These are phyloP conservation scores for Corythaeola cristata DNA, from an alignment of 2,113 vertebrate species.

Conservation along the genomic window DNA sequence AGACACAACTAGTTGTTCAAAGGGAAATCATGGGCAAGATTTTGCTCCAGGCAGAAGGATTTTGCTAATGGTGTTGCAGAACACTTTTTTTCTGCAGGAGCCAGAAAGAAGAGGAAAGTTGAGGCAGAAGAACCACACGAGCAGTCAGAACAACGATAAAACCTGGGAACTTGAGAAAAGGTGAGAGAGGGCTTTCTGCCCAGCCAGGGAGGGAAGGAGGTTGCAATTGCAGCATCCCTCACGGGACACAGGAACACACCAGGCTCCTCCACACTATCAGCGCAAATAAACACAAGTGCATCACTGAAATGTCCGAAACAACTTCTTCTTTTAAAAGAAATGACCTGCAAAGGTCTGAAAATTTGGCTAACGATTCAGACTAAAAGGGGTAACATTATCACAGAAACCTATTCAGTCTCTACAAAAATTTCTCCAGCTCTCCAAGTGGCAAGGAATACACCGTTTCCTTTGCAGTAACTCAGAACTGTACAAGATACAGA, in stretches of 20 bases:
- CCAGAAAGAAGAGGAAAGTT: neutral
- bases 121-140: neutral
- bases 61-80: neutral
- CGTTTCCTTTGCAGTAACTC: neutral
- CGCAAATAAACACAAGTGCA: neutral
- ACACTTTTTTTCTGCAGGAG: neutral
- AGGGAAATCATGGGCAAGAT: neutral
- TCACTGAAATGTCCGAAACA: neutral
- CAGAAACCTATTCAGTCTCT: neutral
- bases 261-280: neutral
- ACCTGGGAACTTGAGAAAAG: neutral
- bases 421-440: neutral
- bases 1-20: neutral
- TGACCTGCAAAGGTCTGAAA: neutral
- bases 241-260: neutral
- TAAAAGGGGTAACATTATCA: neutral
- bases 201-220: neutral
- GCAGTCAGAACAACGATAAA: neutral
- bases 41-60: neutral
- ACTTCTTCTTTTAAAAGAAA: neutral
- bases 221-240: rapidly evolving
- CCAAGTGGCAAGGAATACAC: neutral
- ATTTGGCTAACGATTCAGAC: neutral
- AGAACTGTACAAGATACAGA: neutral
- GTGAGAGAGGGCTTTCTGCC: neutral